phyloP scores from a whole-genome alignment of 2,888 invertebrate species.

The Diaprepes abbreviatus region DNA sequence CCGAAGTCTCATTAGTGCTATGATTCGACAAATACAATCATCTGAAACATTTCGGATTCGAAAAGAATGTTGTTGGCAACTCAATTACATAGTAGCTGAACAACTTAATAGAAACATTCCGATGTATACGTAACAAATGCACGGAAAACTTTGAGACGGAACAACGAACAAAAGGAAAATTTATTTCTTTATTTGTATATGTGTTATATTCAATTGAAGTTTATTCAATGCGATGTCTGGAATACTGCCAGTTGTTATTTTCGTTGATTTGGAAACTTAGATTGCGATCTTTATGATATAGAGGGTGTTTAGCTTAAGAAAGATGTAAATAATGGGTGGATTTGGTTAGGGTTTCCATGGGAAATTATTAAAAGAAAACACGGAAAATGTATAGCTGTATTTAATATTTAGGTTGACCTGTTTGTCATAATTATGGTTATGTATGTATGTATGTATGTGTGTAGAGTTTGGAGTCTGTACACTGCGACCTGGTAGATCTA shows the following conservation, averaged over 20 bases:
- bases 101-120: conserved; percentile 14
- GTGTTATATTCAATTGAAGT: background rate
- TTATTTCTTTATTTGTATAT: background rate
- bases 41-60: background rate
- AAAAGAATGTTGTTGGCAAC: conserved; percentile 10
- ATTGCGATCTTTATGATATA: too few species aligned
- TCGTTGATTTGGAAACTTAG: too few species aligned
- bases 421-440: too few species aligned
- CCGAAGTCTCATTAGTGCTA: background rate
- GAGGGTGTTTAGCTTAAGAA: too few species aligned
- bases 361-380: too few species aligned
- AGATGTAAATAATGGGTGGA: too few species aligned
- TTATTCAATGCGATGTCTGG: background rate
- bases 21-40: background rate
- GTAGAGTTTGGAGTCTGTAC: too few species aligned
- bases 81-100: conserved; percentile 16
- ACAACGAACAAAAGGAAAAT: background rate
- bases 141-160: background rate
- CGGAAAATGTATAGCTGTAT: too few species aligned
- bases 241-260: background rate
- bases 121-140: background rate
- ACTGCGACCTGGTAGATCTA: too few species aligned
- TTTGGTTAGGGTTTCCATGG: too few species aligned
- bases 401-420: too few species aligned
- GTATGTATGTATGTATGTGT: too few species aligned